phyloP scores from a whole-genome alignment of 2,797 vertebrate genomes.

The Fistularia tabacaria region DNA sequence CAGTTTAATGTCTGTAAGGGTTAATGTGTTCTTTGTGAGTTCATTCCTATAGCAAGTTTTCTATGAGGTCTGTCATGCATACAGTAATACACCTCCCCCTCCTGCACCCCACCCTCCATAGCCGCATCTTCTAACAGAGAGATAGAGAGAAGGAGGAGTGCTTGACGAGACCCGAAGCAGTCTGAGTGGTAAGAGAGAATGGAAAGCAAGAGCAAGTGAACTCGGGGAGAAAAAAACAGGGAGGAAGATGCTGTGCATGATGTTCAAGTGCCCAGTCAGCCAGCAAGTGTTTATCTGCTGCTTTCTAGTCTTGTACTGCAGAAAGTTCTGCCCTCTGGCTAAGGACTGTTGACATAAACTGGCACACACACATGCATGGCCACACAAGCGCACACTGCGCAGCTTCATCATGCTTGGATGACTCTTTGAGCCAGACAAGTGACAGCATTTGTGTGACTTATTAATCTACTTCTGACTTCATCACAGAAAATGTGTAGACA shows the following conservation, averaged over 20 bases:
- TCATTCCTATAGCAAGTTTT: conserved; percentile 33
- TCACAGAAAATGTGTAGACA: too few species aligned
- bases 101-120: conserved; percentile 9
- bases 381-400: conserved; percentile 19
- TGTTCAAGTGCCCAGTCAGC: conserved; percentile 30
- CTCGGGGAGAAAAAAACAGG: background rate
- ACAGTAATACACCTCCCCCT: conserved; percentile 36
- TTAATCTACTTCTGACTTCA: background rate
- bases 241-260: conserved; percentile 4
- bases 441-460: conserved; percentile 19
- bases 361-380: conserved; percentile 9
- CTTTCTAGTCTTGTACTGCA: conserved; percentile 51
- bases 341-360: conserved; percentile 24
- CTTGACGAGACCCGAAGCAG: conserved; percentile 48
- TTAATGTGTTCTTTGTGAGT: conserved; percentile 47
- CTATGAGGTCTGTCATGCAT: conserved; percentile 58
- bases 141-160: conserved; percentile 9
- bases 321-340: conserved; percentile 35
- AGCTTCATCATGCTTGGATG: conserved; percentile 21
- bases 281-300: conserved; percentile 44
- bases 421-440: conserved; percentile 21
- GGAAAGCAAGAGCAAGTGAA: background rate
- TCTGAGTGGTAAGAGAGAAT: conserved; percentile 30
- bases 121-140: conserved; percentile 32
- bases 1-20: conserved; percentile 27